Conservation (phyloP, 2,113 vertebrate genomes). For the Tragelaphus strepsiceros region DNA sequence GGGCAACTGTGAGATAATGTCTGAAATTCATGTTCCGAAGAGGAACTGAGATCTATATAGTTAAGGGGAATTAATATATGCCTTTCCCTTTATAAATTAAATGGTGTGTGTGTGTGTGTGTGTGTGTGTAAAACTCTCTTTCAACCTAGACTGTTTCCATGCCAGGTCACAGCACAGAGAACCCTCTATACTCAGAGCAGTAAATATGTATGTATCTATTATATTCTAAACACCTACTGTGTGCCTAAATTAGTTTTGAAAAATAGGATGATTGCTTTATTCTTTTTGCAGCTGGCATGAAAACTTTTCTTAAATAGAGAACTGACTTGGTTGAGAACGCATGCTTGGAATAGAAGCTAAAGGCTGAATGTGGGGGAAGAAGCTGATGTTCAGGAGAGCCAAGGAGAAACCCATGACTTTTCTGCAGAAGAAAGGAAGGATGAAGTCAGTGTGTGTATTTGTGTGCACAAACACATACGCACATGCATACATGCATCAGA, state of each 20-base stretch:
- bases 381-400: neutral
- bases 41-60: neutral
- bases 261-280: neutral
- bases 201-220: neutral
- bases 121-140: neutral
- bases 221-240: neutral
- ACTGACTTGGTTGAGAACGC: neutral
- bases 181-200: neutral
- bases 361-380: neutral
- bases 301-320: neutral
- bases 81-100: neutral
- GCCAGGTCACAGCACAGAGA: neutral
- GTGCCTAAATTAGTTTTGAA: neutral
- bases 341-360: neutral
- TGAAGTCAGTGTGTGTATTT: no score
- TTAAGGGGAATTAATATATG: neutral
- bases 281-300: neutral
- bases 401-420: neutral
- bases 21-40: neutral
- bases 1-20: neutral
- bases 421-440: neutral
- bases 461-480: fast-evolving
- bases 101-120: neutral
- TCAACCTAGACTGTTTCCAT: neutral
- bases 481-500: neutral